Conservation (phyloP, 2,797 vertebrate genomes). For the Enteromius argenteus region DNA sequence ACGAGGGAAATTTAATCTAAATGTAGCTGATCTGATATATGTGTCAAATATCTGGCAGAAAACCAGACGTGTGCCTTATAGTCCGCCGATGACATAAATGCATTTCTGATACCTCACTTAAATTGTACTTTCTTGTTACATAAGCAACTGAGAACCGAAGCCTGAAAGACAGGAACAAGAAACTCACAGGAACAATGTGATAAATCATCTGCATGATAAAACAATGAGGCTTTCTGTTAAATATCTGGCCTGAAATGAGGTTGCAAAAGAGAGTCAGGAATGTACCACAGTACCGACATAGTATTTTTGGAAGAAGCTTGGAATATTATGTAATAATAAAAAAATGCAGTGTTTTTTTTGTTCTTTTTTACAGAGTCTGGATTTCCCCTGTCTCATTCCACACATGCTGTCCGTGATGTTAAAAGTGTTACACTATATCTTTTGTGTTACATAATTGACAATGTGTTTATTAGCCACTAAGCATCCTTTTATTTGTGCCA, state of each 20-base stretch:
- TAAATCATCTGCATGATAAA: not conserved
- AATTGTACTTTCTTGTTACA: not conserved
- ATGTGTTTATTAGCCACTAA: not conserved
- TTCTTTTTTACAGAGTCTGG: not conserved
- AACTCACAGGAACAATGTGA: not conserved
- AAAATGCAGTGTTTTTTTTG: not conserved
- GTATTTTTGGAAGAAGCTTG: not conserved
- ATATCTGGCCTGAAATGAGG: not conserved
- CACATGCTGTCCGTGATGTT: not conserved
- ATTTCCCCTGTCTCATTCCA: not conserved
- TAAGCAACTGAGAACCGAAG: not conserved
- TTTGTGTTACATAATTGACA: not conserved
- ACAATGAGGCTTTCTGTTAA: not conserved
- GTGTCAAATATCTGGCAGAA: conserved; percentile 12
- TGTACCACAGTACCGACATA: not conserved
- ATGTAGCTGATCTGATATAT: not conserved
- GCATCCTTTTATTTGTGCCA: not conserved
- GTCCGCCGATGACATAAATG: not conserved
- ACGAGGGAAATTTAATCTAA: not conserved
- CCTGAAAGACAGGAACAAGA: not conserved
- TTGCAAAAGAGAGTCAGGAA: not conserved
- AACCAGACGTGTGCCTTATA: not conserved
- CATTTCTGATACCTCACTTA: not conserved
- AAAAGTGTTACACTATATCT: not conserved
- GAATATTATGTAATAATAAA: not conserved